A percentile compares a stretch with the other conserved stretches of the same genome.
Evolutionary conservation across 2,113 vertebrate genomes (phyloP).

Genomic region (Ovis canadensis): DNA sequence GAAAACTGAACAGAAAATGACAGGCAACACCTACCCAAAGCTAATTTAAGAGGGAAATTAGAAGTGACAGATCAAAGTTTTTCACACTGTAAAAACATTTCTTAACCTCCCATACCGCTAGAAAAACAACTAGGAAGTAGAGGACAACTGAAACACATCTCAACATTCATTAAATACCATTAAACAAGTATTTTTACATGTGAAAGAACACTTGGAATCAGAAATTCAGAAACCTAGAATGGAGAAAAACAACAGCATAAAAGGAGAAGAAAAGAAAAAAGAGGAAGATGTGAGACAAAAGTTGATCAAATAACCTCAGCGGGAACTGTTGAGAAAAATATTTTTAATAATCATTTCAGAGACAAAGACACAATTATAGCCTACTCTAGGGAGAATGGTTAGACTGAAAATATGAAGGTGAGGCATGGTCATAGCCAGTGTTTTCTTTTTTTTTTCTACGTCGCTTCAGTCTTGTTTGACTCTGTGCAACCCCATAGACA

Average conservation of each 20-base stretch:
- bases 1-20: conserved; percentile 6
- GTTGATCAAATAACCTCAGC: neutral
- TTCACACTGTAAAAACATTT: neutral
- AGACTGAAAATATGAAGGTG: neutral
- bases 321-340: neutral
- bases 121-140: neutral
- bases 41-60: conserved; percentile 33
- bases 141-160: neutral
- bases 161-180: neutral
- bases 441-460: too few relatives aligned
- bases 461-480: accelerated
- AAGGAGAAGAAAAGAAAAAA: neutral
- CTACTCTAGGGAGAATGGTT: neutral
- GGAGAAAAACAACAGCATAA: neutral
- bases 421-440: neutral
- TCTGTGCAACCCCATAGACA: too few relatives aligned
- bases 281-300: neutral
- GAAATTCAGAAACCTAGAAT: neutral
- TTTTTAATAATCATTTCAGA: neutral
- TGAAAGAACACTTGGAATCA: neutral
- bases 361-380: neutral
- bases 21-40: conserved; percentile 1
- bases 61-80: conserved; percentile 14
- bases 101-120: neutral
- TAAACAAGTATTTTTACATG: neutral